Base-by-base conservation (phyloP, 2,888 invertebrate species). In the Disparrhopalites patrizii region DNA sequence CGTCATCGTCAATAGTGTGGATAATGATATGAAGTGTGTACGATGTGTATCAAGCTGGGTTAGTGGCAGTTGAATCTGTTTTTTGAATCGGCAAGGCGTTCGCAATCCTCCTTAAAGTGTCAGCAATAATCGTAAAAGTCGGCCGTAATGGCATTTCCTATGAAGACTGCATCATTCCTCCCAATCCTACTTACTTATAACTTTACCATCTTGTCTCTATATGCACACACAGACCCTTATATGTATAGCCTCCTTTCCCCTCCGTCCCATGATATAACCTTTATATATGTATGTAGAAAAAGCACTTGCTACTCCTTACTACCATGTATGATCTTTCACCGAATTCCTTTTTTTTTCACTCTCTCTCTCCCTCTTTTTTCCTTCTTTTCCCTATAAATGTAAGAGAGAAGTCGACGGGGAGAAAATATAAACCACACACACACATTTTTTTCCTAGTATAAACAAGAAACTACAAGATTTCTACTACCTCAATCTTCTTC, bases 111-210 rank as follows among this genome's bases (percentile, higher is more conserved):
- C 70, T 72, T 69, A 71, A 71, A 73, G 70, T 73, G 72, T 70
- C 68, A 72, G 72, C 73, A 73, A 73, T 73, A 73, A 72, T 73
- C 73, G 72, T 73, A 73, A 72, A 73, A 70, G 68, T 70, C 68
- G 72, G 66, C 66, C 70, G 68, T 72, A 73, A 72, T 73, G 70
- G 72, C 68, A 68, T 67, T 69, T 68, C 66, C 69, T 71, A 69
- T 68, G 68, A 67, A 67, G 69, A 70, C 68, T 67, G 67, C 68
- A 65, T 68, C 69, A 69, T 69, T 68, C 68, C 68, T 67, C 63
- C 54, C 60, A 56, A 55, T 40, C 36, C 47, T 51, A 50, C 66
- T 31, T 31, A 62, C 60, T 27, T 36, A 62, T 27, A 55, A 38
- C 25, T 30, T 56, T 57, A 56, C 65, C 58, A 30, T 51, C 65